A percentile compares a stretch with the other conserved stretches of the same genome.
Conservation (phyloP, 2,797 vertebrate genomes). For the Gorsachius magnificus region DNA sequence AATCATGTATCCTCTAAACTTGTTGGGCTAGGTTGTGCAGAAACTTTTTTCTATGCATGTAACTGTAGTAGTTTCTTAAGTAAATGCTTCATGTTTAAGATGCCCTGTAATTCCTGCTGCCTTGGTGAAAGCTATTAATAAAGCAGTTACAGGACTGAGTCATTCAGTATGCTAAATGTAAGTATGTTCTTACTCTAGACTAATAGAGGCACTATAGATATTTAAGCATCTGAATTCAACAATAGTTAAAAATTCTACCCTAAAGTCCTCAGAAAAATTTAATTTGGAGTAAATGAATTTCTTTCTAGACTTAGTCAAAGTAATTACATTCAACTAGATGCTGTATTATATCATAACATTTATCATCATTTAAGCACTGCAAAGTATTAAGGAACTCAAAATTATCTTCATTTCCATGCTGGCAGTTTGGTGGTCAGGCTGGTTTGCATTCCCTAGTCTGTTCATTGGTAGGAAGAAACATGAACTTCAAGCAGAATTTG, state of each 20-base stretch:
- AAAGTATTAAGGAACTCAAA: not conserved
- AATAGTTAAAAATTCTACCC: not conserved
- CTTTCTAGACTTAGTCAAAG: constrained; percentile 30
- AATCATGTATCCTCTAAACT: not conserved
- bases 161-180: not conserved
- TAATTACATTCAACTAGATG: not conserved
- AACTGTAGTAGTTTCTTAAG: not conserved
- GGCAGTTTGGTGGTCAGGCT: not conserved
- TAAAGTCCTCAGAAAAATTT: not conserved
- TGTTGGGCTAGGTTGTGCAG: not conserved
- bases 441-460: not conserved
- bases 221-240: not conserved
- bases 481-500: not conserved
- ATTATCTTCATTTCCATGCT: constrained; percentile 29
- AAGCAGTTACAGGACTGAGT: not conserved
- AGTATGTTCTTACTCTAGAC: not conserved
- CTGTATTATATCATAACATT: not conserved
- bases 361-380: constrained; percentile 25
- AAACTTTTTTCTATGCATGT: not conserved
- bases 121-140: not conserved
- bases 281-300: constrained; percentile 36
- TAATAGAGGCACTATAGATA: not conserved
- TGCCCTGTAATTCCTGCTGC: not conserved
- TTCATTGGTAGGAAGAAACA: not conserved
- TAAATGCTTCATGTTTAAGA: not conserved